Conservation (phyloP, 2,113 vertebrate genomes). For the Acanthisitta chloris region DNA sequence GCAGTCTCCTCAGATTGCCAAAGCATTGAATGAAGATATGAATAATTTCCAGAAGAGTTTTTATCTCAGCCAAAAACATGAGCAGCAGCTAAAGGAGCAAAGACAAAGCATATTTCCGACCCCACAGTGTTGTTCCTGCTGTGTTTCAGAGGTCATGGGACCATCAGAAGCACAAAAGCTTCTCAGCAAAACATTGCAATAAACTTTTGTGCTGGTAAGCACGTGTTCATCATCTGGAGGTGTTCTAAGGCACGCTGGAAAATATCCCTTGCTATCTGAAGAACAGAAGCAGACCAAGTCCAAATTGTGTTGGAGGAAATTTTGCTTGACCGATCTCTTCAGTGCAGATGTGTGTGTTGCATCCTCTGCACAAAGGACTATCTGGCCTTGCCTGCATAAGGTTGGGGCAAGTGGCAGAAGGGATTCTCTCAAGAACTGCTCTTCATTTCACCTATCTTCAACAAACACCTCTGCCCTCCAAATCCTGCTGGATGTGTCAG, state of each 20-base stretch:
- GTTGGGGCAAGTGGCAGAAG: background rate
- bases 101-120: background rate
- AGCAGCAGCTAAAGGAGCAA: background rate
- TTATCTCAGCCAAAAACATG: background rate
- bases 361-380: background rate
- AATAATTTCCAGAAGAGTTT: background rate
- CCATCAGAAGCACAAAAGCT: background rate
- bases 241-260: fast-evolving
- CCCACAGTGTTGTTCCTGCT: background rate
- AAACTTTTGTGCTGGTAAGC: background rate
- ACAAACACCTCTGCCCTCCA: background rate
- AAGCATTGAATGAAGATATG: background rate
- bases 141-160: background rate
- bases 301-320: background rate
- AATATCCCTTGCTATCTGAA: background rate
- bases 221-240: background rate
- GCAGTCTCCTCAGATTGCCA: background rate
- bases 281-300: background rate
- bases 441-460: background rate
- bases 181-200: background rate
- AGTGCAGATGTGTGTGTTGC: background rate
- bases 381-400: background rate
- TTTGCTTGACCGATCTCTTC: background rate
- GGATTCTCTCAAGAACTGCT: background rate
- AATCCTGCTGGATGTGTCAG: background rate